Conservation (phyloP, 2,888 invertebrate species). For the Epirrhoe tristata region DNA sequence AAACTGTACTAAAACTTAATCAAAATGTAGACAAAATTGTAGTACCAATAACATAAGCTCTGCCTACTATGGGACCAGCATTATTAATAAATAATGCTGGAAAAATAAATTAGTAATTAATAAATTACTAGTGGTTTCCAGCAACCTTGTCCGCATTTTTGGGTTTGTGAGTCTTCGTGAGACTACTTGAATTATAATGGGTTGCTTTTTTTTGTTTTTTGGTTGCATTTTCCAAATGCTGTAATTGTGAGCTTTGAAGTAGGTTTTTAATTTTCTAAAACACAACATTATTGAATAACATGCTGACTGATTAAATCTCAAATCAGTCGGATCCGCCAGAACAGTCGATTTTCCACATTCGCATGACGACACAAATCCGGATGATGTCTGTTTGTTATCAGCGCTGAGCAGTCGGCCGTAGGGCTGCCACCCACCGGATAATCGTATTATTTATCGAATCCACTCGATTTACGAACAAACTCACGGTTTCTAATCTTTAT, state of each 20-base stretch:
- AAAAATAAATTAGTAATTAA: too few relatives aligned
- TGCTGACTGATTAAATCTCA: constrained; percentile 15
- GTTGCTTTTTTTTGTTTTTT: too few relatives aligned
- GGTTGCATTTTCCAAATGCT: too few relatives aligned
- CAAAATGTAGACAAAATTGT: too few relatives aligned
- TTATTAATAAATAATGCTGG: too few relatives aligned
- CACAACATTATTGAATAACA: constrained; percentile 4
- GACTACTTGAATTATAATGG: too few relatives aligned
- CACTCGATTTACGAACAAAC: constrained; percentile 63
- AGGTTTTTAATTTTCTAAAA: not conserved
- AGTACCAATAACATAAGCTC: too few relatives aligned
- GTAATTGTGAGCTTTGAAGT: too few relatives aligned
- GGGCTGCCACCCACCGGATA: constrained; percentile 69
- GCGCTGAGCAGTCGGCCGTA: constrained; percentile 78
- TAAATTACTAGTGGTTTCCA: too few relatives aligned
- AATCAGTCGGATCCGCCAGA: constrained; percentile 4
- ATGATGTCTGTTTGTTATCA: constrained; percentile 85
- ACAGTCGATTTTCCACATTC: constrained; percentile 47
- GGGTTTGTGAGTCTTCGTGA: too few relatives aligned
- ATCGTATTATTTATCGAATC: constrained; percentile 75
- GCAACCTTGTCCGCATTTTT: too few relatives aligned
- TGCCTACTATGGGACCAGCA: too few relatives aligned
- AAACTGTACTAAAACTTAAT: not conserved
- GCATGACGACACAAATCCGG: constrained; percentile 85
- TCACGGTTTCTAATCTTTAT: constrained; percentile 33